Base-by-base conservation (phyloP, 2,113 vertebrate genomes). In the Laticauda laticaudata region DNA sequence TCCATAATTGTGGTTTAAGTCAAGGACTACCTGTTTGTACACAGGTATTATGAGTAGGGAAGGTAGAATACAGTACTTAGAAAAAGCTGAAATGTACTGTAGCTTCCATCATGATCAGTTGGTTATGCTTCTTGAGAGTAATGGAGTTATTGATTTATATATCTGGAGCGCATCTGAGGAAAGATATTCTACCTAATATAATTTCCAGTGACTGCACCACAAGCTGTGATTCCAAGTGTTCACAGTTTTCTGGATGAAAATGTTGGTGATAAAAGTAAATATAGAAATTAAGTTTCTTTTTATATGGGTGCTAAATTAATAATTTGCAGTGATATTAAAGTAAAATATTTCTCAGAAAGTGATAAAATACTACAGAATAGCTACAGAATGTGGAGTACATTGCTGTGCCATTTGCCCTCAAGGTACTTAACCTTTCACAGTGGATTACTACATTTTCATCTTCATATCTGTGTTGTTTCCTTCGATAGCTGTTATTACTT, bases 331-430 rank as follows among this genome's bases (percentile, higher is more conserved):
- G 5, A 89, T 48, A 24, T 29, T 51, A 26, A 81, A 55, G 12
- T 45, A 29, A 24, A 56, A 53, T 87, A 34, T 91, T 90, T 51
- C 7, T 21, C 94, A 81, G 94, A 61, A 86, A 14, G 87, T 94
- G 88, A 87, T 94, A 92, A 94, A 89, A 89, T 55, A 53, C 10
- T 53, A 53, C 51, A 53, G 51, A 53, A 4, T 23, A 91, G 87
- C 64, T 54, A 64, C 85, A 53, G 55, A 94, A 91, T 91, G 3
- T 92, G 45, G 23, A 89, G 43, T 26, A 23, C 56, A 9, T 54
- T 92, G 51, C 10, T 48, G 26, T 92, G 87, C 55, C 48, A 12
- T 57, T 81, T 54, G 34, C 34, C 18, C 34, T 81, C 69, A 81
- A 21, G 34, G 2, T 91, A 1, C 87, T 69, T 91, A 43, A 88